These are phyloP conservation scores for Cotesia vestalis DNA, from an alignment of 1,140 invertebrate genomes.

Conservation along the genomic window DNA sequence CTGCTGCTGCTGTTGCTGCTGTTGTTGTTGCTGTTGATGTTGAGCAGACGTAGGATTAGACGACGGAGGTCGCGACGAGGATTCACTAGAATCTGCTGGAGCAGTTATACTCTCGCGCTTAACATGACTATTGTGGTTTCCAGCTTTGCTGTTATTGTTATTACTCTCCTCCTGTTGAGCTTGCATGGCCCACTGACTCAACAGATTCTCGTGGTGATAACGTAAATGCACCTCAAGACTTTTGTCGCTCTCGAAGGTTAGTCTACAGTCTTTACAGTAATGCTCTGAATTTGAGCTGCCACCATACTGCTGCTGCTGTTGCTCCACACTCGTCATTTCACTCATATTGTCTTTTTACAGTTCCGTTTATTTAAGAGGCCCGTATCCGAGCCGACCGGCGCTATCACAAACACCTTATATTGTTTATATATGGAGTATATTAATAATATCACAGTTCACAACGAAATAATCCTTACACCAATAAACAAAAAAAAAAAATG, in stretches of 20 bases:
- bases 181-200: slow-evolving; percentile 79
- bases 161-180: slow-evolving; percentile 71
- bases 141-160: slow-evolving; percentile 72
- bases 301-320: slow-evolving; percentile 44
- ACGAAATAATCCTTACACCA: slow-evolving; percentile 24
- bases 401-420: background rate
- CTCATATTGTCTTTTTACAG: slow-evolving; percentile 54
- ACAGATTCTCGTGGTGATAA: slow-evolving; percentile 80
- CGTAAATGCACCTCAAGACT: slow-evolving; percentile 81
- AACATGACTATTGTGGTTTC: slow-evolving; percentile 60
- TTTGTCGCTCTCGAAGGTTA: slow-evolving; percentile 77
- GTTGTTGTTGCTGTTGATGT: slow-evolving; percentile 38
- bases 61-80: slow-evolving; percentile 51
- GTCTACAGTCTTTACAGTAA: slow-evolving; percentile 77
- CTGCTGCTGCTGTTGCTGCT: slow-evolving; percentile 60
- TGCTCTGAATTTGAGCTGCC: slow-evolving; percentile 63
- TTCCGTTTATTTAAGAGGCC: background rate
- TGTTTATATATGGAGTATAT: slow-evolving; percentile 2
- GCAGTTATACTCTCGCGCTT: slow-evolving; percentile 65
- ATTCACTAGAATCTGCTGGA: slow-evolving; percentile 72
- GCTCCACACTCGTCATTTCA: slow-evolving; percentile 58
- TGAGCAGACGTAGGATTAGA: slow-evolving; percentile 44
- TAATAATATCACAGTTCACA: slow-evolving; percentile 9
- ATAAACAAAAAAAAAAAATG: slow-evolving; percentile 46
- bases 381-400: slow-evolving; percentile 13